Evolutionary conservation across 2,797 vertebrate genomes (phyloP), one percentile per base, ranked within the genome.

Genomic region (Adelosebastes latens): DNA sequence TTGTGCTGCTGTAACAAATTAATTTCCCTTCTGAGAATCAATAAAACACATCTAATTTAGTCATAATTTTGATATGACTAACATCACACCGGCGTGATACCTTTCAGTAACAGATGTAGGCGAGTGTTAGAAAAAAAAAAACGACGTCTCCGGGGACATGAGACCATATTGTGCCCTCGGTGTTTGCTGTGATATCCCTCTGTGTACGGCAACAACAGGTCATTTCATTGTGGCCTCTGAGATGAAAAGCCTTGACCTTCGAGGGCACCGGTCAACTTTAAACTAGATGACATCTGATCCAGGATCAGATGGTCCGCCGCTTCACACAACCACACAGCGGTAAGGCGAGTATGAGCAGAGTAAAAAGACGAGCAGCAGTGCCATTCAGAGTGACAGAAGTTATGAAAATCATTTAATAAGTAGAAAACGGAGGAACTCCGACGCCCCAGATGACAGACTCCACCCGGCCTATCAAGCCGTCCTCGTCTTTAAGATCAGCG

Each of bases 191-290:
- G 72, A 76, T 63, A 9, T 72, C 60, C 16, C n/a, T 72, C 64
- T n/a, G 32, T 80, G 65, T 85, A 56, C 53, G 75, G 79, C 78
- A 86, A 91, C 85, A 92, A 86, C 80, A 76, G 87, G 85, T 88
- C 92, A 85, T 24, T 84, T 77, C 61, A 69, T 74, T 34, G 68
- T 67, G 81, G 66, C 82, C 87, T 80, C 69, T 0, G 25, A 84
- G 91, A 95, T 94, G 86, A 95, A 95, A 93, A 89, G 87, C 68
- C 62, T 60, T 92, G 93, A 94, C 94, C 93, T 92, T 65, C 5
- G 20, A 78, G 83, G 87, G 62, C 85, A 84, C 66, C 20, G 59
- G 55, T 76, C 53, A 10, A 49, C 87, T 24, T 75, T 68, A 72
- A 82, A 52, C 74, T 10, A 65, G 49, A 9, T 18, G 69, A 76